Evolutionary conservation across 2,888 invertebrate species (phyloP).

Genomic region (Patella ulyssiponensis): DNA sequence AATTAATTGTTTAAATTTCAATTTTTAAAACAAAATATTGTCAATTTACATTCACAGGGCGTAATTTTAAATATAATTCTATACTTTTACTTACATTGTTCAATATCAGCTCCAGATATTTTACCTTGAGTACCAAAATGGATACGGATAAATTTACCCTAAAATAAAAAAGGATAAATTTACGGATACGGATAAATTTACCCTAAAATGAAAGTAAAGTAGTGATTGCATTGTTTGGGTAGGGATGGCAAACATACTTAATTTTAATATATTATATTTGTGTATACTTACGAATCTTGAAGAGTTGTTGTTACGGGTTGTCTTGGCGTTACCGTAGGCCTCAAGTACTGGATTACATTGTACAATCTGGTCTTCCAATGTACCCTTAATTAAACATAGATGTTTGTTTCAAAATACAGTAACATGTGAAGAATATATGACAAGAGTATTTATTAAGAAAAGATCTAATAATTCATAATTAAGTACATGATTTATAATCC

Average conservation of each 20-base stretch:
- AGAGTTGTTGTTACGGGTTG: slow-evolving; percentile 95
- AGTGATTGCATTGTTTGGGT: too few relatives aligned
- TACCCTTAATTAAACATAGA: slow-evolving; percentile 35
- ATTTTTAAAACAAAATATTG: neutral
- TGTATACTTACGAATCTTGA: slow-evolving; percentile 98
- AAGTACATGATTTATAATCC: too few relatives aligned
- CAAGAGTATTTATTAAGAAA: too few relatives aligned
- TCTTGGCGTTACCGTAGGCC: slow-evolving; percentile 71
- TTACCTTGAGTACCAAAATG: slow-evolving; percentile 99
- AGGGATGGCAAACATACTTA: neutral
- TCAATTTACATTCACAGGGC: neutral
- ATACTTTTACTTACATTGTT: slow-evolving; percentile 84
- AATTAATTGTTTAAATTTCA: neutral
- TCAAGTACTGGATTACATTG: slow-evolving; percentile 86
- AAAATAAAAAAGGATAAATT: too few relatives aligned
- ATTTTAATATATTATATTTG: neutral
- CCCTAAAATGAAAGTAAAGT: slow-evolving; percentile 77
- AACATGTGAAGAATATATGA: too few relatives aligned
- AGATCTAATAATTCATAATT: too few relatives aligned
- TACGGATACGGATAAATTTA: slow-evolving; percentile 99
- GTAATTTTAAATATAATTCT: neutral
- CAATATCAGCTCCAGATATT: slow-evolving; percentile 99
- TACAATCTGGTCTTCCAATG: slow-evolving; percentile 97
- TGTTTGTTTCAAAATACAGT: too few relatives aligned
- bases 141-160: slow-evolving; percentile 99